Base-by-base conservation (phyloP, 1,140 invertebrate species). In the Hesperophylax magnus region DNA sequence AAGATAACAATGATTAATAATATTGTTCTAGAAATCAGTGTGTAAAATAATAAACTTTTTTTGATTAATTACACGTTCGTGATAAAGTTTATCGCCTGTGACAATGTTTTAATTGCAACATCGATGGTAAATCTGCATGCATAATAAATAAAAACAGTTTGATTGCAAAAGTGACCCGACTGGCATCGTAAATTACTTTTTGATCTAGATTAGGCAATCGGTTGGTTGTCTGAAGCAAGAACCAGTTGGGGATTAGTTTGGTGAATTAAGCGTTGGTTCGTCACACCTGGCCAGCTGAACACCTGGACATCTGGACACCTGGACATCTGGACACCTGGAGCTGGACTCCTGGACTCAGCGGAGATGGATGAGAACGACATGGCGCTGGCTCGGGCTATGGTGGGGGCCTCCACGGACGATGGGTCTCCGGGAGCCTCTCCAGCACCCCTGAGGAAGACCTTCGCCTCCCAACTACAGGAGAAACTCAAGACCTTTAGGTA, bases 351-450 rank as follows among this genome's bases (percentile, higher is more conserved):
- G 7, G 34, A 39, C n/a, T 27, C 39, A 14, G 39, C 75, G 31
- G 56, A 34, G 11, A 93, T 94, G 92, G 92, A 94, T 86, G 93
- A 94, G 84, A 91, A 92, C 85, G 92, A 94, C 84, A 82, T 95
- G 54, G 90, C 92, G 80, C 86, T 94, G 85, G 94, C 94, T 2
- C 91, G 91, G 17, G 91, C 92, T 27, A 88, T 95, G 82, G 92
- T 93, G 14, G 91, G 90, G 1, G 86, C 86, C 14, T 91, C 90
- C 1, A 86, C 86, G 9, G 90, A 90, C 20, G 87, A 86, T 76
- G 91, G 90, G 0, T 90, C 91, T 3, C 89, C 63, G 2, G 71
- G 52, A 9, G 1, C 92, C 91, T 3, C 91, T 14, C 92, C 91
- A 1, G 88, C 86, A 18, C 91, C 92, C 0, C 84, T 92, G 17